A percentile compares a stretch with the other conserved stretches of the same genome.
phyloP scores from a whole-genome alignment of 2,113 vertebrate genomes.

The Heterochromis multidens region DNA sequence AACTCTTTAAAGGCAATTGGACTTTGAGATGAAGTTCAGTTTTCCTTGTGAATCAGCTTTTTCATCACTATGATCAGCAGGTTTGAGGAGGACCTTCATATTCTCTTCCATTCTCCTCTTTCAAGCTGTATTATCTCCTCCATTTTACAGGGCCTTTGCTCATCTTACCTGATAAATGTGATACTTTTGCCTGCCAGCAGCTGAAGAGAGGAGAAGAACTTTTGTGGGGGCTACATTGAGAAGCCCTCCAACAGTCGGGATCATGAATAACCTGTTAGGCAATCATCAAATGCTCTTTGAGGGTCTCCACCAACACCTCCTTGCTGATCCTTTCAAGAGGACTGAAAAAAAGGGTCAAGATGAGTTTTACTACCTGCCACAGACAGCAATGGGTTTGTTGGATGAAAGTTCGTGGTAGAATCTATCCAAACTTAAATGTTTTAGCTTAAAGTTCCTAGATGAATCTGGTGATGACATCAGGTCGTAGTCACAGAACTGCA shows the following conservation, averaged over 20 bases:
- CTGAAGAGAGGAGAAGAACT: background rate
- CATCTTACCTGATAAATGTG: background rate
- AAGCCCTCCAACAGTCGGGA: background rate
- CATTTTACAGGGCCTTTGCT: background rate
- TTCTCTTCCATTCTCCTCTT: background rate
- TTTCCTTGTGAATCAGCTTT: background rate
- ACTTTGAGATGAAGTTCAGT: background rate
- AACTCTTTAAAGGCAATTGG: background rate
- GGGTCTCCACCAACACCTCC: background rate
- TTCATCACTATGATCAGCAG: background rate
- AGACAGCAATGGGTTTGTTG: background rate
- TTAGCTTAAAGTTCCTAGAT: background rate
- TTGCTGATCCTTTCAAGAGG: background rate
- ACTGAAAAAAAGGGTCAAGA: background rate
- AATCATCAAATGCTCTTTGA: background rate
- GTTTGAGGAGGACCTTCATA: background rate
- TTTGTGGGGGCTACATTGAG: background rate
- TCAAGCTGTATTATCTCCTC: background rate
- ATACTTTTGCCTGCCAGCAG: background rate
- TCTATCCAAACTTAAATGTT: background rate
- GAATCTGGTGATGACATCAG: background rate
- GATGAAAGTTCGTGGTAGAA: background rate
- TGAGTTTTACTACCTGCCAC: background rate
- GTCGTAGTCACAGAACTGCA: background rate
- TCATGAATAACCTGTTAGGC: background rate